Evolutionary conservation across 23 tunicate species (phyloP).

Genomic region (Trididemnum nubilum): DNA sequence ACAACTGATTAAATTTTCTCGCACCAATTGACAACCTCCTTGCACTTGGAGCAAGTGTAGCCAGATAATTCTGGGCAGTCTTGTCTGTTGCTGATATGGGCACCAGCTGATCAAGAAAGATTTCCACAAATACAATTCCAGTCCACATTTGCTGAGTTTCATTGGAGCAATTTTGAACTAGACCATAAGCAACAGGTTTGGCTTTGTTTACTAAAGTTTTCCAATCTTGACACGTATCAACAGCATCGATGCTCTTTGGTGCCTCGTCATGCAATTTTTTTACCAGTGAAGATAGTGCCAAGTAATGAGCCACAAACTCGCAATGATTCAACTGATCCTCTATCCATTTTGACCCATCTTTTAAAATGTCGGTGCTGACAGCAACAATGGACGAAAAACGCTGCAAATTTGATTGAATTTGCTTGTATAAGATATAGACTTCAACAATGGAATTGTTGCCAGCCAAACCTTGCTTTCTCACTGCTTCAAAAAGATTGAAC

Average conservation of each 20-base stretch:
- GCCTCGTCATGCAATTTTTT: slow-evolving; percentile 33
- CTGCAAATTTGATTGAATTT: slow-evolving; percentile 7
- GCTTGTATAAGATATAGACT: slow-evolving; percentile 29
- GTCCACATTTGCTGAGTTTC: slow-evolving; percentile 44
- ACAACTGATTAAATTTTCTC: background rate
- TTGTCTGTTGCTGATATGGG: slow-evolving; percentile 12
- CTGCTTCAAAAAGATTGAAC: background rate
- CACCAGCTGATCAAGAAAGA: slow-evolving; percentile 65
- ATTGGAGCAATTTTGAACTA: background rate
- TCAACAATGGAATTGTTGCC: slow-evolving; percentile 43
- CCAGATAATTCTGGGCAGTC: slow-evolving; percentile 20
- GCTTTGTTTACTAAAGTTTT: slow-evolving; percentile 24
- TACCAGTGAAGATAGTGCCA: background rate
- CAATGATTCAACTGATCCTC: background rate
- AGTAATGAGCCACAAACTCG: background rate
- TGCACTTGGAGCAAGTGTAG: slow-evolving; percentile 38
- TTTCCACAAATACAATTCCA: slow-evolving; percentile 45
- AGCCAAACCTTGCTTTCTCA: slow-evolving; percentile 13
- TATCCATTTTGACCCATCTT: slow-evolving; percentile 27
- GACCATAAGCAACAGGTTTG: slow-evolving; percentile 37
- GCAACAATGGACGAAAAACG: slow-evolving; percentile 36
- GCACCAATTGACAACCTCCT: slow-evolving; percentile 40
- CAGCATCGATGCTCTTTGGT: slow-evolving; percentile 13
- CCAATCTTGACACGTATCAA: slow-evolving; percentile 53
- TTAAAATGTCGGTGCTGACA: slow-evolving; percentile 27